These are phyloP conservation scores for Synanthedon tipuliformis DNA, from an alignment of 2,888 invertebrate genomes.

Conservation along the genomic window DNA sequence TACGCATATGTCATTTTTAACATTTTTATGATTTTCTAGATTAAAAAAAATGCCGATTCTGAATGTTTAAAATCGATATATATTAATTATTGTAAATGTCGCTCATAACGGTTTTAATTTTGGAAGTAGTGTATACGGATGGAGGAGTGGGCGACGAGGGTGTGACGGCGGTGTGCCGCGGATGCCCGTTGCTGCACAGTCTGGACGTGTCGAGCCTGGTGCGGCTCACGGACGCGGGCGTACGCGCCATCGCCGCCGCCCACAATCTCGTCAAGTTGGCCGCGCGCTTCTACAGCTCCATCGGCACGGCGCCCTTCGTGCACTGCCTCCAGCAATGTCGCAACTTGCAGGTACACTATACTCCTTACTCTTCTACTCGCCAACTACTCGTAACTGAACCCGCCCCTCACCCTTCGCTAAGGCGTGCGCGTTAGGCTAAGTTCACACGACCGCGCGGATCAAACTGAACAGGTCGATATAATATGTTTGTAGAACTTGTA, in stretches of 20 bases:
- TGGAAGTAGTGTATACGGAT: neutral
- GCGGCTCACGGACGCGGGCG: constrained; percentile 30
- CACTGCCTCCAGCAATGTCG: constrained; percentile 28
- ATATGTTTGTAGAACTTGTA: too few species aligned
- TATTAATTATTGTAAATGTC: too few species aligned
- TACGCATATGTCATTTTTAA: too few species aligned
- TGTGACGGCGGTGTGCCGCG: constrained; percentile 27
- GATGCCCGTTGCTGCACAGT: constrained; percentile 25
- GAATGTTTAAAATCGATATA: too few species aligned
- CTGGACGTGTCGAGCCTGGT: constrained; percentile 53
- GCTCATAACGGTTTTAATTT: too few species aligned
- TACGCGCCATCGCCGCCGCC: constrained; percentile 23
- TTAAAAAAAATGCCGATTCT: too few species aligned
- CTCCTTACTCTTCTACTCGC: too few species aligned
- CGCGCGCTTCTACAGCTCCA: constrained; percentile 32
- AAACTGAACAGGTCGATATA: too few species aligned
- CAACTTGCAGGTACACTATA: constrained; percentile 29
- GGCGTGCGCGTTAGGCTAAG: too few species aligned
- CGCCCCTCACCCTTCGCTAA: too few species aligned
- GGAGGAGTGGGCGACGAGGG: constrained; percentile 49
- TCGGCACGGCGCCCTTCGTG: constrained; percentile 31
- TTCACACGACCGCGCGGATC: too few species aligned
- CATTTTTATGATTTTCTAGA: neutral
- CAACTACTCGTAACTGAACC: too few species aligned
- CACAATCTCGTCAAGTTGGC: constrained; percentile 15